Evolutionary conservation across 2,888 invertebrate species (phyloP), one percentile per base, ranked within the genome.

Genomic region (Amblyteles armatorius): DNA sequence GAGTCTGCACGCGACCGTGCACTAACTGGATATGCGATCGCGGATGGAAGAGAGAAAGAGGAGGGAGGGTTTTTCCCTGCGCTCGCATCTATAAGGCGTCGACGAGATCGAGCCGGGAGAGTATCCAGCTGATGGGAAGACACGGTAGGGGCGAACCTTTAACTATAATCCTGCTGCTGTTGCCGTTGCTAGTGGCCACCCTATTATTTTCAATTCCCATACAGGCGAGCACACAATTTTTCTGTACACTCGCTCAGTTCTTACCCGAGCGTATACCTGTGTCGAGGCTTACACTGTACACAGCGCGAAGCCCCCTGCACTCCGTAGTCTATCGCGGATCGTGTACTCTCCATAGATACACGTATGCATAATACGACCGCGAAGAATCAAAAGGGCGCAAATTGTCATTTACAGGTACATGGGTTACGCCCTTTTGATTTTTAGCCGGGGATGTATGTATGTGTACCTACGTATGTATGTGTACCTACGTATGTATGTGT

Each of bases 131-230:
- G 40, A 79, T 80, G 82, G 40, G 63, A 52, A 79, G 40, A 78
- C 22, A 22, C 72, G 72, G 44, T 65, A 82, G 74, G 78, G 79
- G 71, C 73, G 60, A 65, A 65, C 40, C 65, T 68, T 33, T 55
- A 19, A 6, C 71, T 22, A 69, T 33, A 22, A 50, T 76, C 50
- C 57, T 50, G 36, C 74, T 71, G 69, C 60, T 50, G 74, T 69
- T 79, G 74, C 79, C 5, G 74, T 48, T 48, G 44, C 29, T 72
- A 67, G 60, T 81, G 83, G 85, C 80, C 82, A 84, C 87, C 84
- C 85, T 84, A 84, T 85, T 84, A 87, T 85, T 85, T 87, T 85
- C 83, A 84, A 85, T 86, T 87, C 87, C 83, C 83, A 87, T 82
- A 86, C 81, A 71, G 57, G 78, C 74, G 78, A 71, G 69, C 78